These are phyloP conservation scores for Austrofundulus limnaeus DNA, from an alignment of 2,113 vertebrate genomes.

Conservation along the genomic window DNA sequence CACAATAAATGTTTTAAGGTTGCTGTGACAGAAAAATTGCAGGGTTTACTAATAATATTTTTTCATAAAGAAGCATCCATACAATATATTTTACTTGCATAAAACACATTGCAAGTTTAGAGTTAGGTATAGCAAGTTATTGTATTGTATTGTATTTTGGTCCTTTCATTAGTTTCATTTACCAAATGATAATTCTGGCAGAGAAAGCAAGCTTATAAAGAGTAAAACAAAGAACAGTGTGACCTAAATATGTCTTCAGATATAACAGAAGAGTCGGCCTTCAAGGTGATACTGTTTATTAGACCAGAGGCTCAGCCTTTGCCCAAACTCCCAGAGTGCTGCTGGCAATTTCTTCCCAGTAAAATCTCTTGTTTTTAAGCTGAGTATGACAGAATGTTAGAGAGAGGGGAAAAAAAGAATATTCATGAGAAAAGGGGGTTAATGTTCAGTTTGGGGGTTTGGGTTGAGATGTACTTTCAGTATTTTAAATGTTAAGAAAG, in stretches of 20 bases:
- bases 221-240: conserved; percentile 37
- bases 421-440: conserved; percentile 1
- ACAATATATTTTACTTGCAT: not conserved
- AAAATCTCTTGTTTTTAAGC: conserved; percentile 29
- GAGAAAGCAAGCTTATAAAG: conserved; percentile 26
- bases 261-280: conserved; percentile 44
- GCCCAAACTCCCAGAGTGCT: conserved; percentile 11
- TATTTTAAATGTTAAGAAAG: conserved; percentile 14
- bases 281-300: conserved; percentile 51
- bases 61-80: not conserved
- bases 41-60: not conserved
- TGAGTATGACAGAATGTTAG: conserved; percentile 9
- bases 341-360: conserved; percentile 17
- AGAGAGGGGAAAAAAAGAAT: not conserved
- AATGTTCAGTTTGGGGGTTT: conserved; percentile 15
- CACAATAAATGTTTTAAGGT: not conserved
- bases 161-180: conserved; percentile 8
- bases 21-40: conserved; percentile 1
- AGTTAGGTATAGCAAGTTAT: no score
- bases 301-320: conserved; percentile 42
- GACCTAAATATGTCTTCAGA: conserved; percentile 59
- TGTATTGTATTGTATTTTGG: no score
- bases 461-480: conserved; percentile 8
- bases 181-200: conserved; percentile 16
- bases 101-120: not conserved